These are phyloP conservation scores for Phocoena phocoena DNA, from an alignment of 2,113 vertebrate species.

Conservation along the genomic window DNA sequence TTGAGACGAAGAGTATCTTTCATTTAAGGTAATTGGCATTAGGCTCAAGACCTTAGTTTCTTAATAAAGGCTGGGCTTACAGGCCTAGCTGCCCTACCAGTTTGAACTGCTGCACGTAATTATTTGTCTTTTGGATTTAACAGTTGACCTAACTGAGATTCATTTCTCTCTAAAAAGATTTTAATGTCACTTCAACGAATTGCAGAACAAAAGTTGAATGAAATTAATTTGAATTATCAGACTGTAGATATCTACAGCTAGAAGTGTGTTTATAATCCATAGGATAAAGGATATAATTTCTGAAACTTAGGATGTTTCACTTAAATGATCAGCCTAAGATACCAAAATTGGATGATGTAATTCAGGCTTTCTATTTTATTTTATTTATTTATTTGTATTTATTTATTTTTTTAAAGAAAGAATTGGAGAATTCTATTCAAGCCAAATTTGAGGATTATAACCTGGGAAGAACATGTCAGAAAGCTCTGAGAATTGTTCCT, in stretches of 20 bases:
- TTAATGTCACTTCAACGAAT: slow-evolving; percentile 25
- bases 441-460: too few species aligned
- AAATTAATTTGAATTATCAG: slow-evolving; percentile 15
- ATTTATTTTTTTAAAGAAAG: too few species aligned
- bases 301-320: background rate
- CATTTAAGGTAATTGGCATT: slow-evolving; percentile 35
- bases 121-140: slow-evolving; percentile 78
- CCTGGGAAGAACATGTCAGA: too few species aligned
- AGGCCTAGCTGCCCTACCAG: background rate
- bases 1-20: slow-evolving; percentile 43
- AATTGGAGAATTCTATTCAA: too few species aligned
- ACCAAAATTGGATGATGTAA: slow-evolving; percentile 10
- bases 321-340: background rate
- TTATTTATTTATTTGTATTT: too few species aligned
- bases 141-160: slow-evolving; percentile 5
- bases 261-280: background rate
- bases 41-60: slow-evolving; percentile 22
- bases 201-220: slow-evolving; percentile 27
- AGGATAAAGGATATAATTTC: background rate
- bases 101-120: background rate
- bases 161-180: slow-evolving; percentile 17
- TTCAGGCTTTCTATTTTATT: slow-evolving; percentile 14
- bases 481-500: too few species aligned
- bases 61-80: background rate
- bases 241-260: background rate